phyloP scores from a whole-genome alignment of 2,113 vertebrate species.

The Chaetodon auriga region DNA sequence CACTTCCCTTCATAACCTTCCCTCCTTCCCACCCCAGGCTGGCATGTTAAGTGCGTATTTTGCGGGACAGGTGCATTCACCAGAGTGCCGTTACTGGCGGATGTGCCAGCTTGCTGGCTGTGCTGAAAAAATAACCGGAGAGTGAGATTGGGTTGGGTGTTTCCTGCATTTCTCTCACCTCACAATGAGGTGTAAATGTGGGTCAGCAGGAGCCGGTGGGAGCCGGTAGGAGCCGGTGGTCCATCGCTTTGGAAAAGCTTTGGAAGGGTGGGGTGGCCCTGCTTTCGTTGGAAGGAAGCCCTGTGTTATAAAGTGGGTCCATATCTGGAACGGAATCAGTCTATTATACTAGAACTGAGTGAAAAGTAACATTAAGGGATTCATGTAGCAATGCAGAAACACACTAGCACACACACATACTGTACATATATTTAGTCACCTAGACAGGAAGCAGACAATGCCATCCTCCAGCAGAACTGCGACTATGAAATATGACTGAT shows the following conservation, averaged over 20 bases:
- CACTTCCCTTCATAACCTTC: constrained; percentile 25
- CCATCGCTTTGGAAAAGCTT: neutral
- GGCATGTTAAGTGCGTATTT: constrained; percentile 8
- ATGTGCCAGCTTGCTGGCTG: constrained; percentile 30
- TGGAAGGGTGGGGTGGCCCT: neutral
- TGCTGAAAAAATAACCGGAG: constrained; percentile 54
- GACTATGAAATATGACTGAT: no score
- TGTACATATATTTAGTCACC: no score
- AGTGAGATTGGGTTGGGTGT: constrained; percentile 45
- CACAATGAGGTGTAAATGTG: constrained; percentile 66
- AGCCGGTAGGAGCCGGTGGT: constrained; percentile 15
- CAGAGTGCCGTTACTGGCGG: constrained; percentile 14
- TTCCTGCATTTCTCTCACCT: constrained; percentile 69
- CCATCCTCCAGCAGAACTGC: no score
- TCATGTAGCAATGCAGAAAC: neutral
- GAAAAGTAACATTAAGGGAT: neutral
- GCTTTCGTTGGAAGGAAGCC: constrained; percentile 23
- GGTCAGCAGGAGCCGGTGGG: constrained; percentile 13
- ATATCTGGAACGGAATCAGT: constrained; percentile 16
- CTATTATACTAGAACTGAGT: neutral
- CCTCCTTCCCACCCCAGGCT: constrained; percentile 30
- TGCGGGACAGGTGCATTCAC: constrained; percentile 57
- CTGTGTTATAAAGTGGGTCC: neutral
- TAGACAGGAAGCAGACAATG: neutral
- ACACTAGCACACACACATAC: neutral